phyloP scores from a whole-genome alignment of 2,113 vertebrate species.

The Rhinoderma darwinii region DNA sequence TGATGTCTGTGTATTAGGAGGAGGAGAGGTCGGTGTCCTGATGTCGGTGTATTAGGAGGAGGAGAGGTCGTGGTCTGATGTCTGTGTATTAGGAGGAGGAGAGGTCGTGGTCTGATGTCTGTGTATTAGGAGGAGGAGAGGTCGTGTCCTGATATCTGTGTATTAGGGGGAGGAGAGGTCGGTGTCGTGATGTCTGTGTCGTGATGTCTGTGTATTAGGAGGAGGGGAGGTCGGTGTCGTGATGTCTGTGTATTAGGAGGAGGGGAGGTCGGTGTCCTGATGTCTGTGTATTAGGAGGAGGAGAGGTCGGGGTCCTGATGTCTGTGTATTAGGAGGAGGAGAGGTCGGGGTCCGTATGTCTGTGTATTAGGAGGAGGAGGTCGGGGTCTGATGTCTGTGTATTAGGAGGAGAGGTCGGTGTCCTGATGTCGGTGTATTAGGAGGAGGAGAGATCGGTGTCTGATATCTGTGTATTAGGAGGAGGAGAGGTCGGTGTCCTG shows the following conservation, averaged over 20 bases:
- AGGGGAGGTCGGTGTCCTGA: no score
- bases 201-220: constrained; percentile 7
- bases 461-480: no score
- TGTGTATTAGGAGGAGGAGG: no score
- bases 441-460: no score
- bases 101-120: not conserved
- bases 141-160: not conserved
- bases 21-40: not conserved
- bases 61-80: not conserved
- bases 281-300: not conserved
- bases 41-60: not conserved
- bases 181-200: not conserved
- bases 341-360: no score
- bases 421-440: no score
- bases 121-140: not conserved
- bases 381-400: no score
- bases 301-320: no score
- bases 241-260: not conserved
- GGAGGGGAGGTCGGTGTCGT: not conserved
- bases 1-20: constrained; percentile 2
- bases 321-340: no score
- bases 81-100: not conserved
- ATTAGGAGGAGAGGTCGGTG: no score
- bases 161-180: not conserved
- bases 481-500: no score